These are phyloP conservation scores for Odontamblyopus lacepedii DNA, from an alignment of 2,797 vertebrate species.

Conservation along the genomic window DNA sequence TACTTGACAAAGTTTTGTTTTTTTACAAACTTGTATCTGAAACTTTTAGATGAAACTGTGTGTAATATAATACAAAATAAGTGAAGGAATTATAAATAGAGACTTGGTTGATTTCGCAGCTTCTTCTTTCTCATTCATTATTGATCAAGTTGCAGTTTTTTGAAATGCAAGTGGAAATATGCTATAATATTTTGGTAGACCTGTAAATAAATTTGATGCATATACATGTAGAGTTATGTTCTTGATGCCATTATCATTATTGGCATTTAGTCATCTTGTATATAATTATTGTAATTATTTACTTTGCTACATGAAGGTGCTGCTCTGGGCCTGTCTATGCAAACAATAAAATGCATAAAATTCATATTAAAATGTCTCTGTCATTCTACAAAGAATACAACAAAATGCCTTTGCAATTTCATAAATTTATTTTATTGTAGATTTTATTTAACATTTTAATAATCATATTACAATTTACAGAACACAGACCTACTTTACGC, in stretches of 20 bases:
- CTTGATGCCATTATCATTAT: neutral
- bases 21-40: neutral
- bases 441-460: too few relatives aligned
- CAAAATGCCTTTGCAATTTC: too few relatives aligned
- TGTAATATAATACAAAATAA: conserved; percentile 1
- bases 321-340: neutral
- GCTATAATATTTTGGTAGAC: neutral
- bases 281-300: neutral
- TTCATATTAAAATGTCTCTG: neutral
- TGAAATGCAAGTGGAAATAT: conserved; percentile 3
- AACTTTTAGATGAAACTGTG: neutral
- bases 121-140: neutral
- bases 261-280: neutral
- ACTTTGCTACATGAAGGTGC: neutral
- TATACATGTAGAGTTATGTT: conserved; percentile 34
- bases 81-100: conserved; percentile 37
- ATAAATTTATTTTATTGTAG: too few relatives aligned
- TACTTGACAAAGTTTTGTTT: neutral
- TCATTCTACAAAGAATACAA: too few relatives aligned
- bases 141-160: neutral
- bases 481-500: too few relatives aligned
- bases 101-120: neutral
- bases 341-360: neutral
- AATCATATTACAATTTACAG: too few relatives aligned
- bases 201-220: conserved; percentile 58